A percentile compares a stretch with the other conserved stretches of the same genome.
Conservation (phyloP, 2,797 vertebrate species). For the Falco biarmicus region DNA sequence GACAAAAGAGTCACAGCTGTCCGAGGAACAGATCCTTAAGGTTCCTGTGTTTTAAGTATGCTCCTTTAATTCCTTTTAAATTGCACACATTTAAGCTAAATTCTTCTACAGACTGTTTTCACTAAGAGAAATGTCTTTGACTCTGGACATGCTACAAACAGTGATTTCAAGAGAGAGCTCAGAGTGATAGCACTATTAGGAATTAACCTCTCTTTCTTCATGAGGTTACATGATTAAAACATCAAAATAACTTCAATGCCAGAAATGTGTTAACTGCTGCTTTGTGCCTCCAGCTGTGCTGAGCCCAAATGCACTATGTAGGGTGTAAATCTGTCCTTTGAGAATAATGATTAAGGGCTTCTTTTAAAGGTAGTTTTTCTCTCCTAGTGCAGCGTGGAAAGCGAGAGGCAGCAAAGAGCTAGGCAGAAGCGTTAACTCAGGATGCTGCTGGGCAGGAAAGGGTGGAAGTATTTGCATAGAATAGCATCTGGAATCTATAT, state of each 20-base stretch:
- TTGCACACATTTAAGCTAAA: not conserved
- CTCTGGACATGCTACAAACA: not conserved
- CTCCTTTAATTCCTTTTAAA: not conserved
- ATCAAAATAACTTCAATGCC: not conserved
- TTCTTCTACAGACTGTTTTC: not conserved
- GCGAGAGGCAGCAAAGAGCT: not conserved
- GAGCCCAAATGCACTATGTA: not conserved
- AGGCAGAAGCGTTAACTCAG: constrained; percentile 17
- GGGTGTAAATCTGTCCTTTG: not conserved
- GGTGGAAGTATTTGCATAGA: constrained; percentile 66
- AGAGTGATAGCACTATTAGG: not conserved
- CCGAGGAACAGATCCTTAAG: not conserved
- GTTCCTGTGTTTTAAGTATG: not conserved
- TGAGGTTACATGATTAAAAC: not conserved
- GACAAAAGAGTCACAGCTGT: constrained; percentile 5
- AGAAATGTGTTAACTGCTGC: not conserved
- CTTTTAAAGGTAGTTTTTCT: not conserved
- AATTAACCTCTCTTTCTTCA: not conserved
- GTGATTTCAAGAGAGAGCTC: not conserved
- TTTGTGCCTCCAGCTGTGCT: not conserved
- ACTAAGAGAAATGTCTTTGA: not conserved
- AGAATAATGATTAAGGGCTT: not conserved
- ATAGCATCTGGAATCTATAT: constrained; percentile 75
- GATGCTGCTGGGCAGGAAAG: constrained; percentile 1
- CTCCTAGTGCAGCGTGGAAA: not conserved